Base-by-base conservation (phyloP, 2,113 vertebrate species). In the Cettia cetti region DNA sequence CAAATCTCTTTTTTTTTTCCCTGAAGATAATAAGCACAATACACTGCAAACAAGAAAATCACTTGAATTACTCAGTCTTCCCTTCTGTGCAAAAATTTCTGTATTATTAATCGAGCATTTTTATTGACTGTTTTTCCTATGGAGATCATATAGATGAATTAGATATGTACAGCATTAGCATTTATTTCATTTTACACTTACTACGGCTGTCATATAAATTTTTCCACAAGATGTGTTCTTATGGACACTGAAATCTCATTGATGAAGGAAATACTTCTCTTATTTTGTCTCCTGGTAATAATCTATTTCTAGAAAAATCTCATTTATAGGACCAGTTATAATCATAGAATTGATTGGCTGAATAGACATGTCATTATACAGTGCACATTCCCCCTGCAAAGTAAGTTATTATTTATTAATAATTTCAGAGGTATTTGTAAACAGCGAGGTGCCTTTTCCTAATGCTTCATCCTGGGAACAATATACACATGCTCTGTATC, bases 401-500 rank as follows among this genome's bases (percentile, higher is more conserved):
- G 16, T 2, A 1, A 91, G 31, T 20, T 79, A 79, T 56, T 70
- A 89, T 45, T 86, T 59, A 70, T 82, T 44, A 87, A 89, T 35
- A 1, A 79, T 76, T 54, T 87, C 65, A 56, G 44, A 75, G 39
- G 17, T 13, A 69, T 49, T 79, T 60, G 17, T 44, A 82, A 66
- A 44, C 59, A 26, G 6, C 68, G 10, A 49, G 16, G 42, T 7
- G 11, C 64, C 31, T 76, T 76, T 69, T 22, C 37, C 37, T 53
- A 80, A 68, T 10, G 26, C 20, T 65, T 74, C 9, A n/a, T 69
- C 31, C 53, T 53, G 42, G 13, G 17, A 7, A 70, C 2, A 2
- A 60, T 28, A 72, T 8, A 44, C 0, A 0, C 0, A 1, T 22
- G 4, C 35, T 69, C 17, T 79, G 17, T 30, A 28, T 33, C 60